Percentiles rank a stretch among this genome's conserved stretches.
Conservation (phyloP, 2,888 invertebrate species). For the Muscina levida region DNA sequence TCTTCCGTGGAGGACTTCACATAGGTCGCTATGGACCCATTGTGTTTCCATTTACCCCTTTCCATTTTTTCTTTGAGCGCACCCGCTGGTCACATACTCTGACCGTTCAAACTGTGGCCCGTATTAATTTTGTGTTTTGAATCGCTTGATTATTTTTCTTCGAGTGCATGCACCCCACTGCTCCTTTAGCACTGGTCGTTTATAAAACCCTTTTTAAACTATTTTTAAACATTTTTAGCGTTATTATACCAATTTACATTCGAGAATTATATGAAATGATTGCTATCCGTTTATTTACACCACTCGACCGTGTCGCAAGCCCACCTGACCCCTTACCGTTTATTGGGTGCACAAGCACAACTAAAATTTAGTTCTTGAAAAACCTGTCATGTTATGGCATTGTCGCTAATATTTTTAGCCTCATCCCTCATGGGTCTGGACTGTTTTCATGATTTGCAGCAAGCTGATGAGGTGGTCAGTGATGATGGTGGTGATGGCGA, state of each 20-base stretch:
- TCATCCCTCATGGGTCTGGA: background rate
- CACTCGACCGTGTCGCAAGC: background rate
- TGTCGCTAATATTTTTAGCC: too few species aligned
- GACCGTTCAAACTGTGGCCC: too few species aligned
- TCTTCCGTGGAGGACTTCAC: too few species aligned
- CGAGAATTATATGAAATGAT: slow-evolving; percentile 1
- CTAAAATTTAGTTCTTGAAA: background rate
- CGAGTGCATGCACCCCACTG: too few species aligned
- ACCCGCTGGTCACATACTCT: too few species aligned
- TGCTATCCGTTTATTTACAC: background rate
- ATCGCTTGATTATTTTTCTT: too few species aligned
- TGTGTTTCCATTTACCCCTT: too few species aligned
- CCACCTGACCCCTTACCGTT: background rate
- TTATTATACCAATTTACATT: slow-evolving; percentile 16
- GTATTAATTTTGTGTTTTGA: too few species aligned
- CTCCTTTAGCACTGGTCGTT: too few species aligned
- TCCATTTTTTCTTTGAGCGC: too few species aligned
- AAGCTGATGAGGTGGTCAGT: background rate
- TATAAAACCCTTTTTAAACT: background rate
- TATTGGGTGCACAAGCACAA: background rate
- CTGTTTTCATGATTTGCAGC: background rate
- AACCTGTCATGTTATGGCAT: too few species aligned
- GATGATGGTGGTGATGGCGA: slow-evolving; percentile 40
- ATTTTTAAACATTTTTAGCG: slow-evolving; percentile 1
- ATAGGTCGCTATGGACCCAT: too few species aligned